Percentiles rank a stretch among this genome's conserved stretches.
Evolutionary conservation across 2,797 vertebrate genomes (phyloP).

Genomic region (Enteromius thamalakanensis): DNA sequence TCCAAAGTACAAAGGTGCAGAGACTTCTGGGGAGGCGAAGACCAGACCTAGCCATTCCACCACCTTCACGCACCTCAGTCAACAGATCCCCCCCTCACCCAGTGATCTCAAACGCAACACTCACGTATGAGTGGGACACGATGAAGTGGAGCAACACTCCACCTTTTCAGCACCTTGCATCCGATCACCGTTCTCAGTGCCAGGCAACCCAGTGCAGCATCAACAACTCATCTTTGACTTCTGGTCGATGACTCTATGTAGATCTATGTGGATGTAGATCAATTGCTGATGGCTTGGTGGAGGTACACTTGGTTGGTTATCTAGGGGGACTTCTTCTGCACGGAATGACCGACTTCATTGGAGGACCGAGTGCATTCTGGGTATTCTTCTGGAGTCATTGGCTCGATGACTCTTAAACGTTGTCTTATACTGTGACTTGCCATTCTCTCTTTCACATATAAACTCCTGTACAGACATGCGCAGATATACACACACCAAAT

Average conservation of each 20-base stretch:
- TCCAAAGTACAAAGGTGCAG: slow-evolving; percentile 68
- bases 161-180: slow-evolving; percentile 44
- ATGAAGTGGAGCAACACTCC: slow-evolving; percentile 30
- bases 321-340: background rate
- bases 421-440: slow-evolving; percentile 41
- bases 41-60: slow-evolving; percentile 75
- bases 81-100: slow-evolving; percentile 50
- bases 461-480: slow-evolving; percentile 20
- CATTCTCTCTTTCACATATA: slow-evolving; percentile 36
- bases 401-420: slow-evolving; percentile 30
- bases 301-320: slow-evolving; percentile 20
- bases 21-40: slow-evolving; percentile 65
- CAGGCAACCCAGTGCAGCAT: slow-evolving; percentile 20
- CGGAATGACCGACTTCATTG: slow-evolving; percentile 10
- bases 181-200: slow-evolving; percentile 44
- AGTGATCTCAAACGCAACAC: slow-evolving; percentile 63
- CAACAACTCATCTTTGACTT: slow-evolving; percentile 15
- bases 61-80: slow-evolving; percentile 71
- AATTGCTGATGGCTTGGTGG: slow-evolving; percentile 33
- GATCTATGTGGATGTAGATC: background rate
- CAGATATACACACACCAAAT: slow-evolving; percentile 25
- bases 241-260: background rate
- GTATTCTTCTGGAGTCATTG: slow-evolving; percentile 17
- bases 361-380: slow-evolving; percentile 8
- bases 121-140: slow-evolving; percentile 39